Conservation (phyloP, 2,888 invertebrate species). For the Colletes collaris region DNA sequence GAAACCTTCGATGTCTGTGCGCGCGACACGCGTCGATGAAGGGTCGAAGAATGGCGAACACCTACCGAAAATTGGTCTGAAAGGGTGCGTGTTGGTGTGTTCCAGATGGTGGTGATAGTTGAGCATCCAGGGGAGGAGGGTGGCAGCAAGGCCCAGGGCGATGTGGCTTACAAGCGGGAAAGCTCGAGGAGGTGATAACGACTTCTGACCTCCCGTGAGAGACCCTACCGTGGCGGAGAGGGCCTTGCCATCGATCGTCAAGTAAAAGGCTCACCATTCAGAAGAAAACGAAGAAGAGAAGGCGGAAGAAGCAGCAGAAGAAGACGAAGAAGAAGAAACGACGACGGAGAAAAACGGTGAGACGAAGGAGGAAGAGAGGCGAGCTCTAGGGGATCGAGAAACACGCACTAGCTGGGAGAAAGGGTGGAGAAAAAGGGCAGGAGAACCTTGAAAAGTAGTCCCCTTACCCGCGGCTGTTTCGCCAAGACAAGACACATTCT, state of each 20-base stretch:
- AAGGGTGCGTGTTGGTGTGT: conserved; percentile 35
- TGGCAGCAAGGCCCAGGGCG: conserved; percentile 73
- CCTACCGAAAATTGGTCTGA: not conserved
- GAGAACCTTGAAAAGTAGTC: conserved; percentile 22
- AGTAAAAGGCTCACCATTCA: conserved; percentile 53
- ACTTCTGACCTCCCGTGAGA: conserved; percentile 81
- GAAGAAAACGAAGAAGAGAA: conserved; percentile 48
- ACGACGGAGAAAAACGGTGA: conserved; percentile 14
- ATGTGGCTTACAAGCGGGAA: conserved; percentile 79
- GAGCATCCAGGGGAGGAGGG: conserved; percentile 70
- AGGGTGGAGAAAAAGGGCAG: conserved; percentile 30
- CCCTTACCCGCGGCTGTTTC: conserved; percentile 4
- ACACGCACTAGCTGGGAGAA: conserved; percentile 14
- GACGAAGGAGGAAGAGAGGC: conserved; percentile 15
- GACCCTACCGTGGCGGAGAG: conserved; percentile 46
- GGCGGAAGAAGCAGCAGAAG: conserved; percentile 45
- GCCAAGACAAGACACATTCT: conserved; percentile 18
- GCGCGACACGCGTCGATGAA: too few species aligned
- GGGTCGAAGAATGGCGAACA: not conserved
- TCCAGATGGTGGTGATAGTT: conserved; percentile 79
- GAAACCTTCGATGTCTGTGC: too few species aligned
- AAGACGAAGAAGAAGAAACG: conserved; percentile 17
- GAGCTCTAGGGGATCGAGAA: conserved; percentile 7
- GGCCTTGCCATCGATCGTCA: conserved; percentile 53
- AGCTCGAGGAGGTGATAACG: conserved; percentile 81